Conservation (phyloP, 1,140 invertebrate species). For the Tetramorium alpestre region DNA sequence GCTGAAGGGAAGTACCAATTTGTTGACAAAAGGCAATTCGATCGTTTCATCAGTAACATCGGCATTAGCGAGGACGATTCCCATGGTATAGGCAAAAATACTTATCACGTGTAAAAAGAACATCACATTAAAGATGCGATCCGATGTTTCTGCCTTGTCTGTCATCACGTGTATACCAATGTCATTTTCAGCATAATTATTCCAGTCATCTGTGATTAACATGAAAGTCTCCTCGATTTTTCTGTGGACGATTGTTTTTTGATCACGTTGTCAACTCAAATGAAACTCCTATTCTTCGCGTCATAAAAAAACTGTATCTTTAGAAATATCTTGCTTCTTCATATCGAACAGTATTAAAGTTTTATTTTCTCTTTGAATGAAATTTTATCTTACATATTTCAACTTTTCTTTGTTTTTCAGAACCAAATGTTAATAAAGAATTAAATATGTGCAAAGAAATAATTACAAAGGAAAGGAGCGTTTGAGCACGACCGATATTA, state of each 20-base stretch:
- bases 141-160: conserved; percentile 4
- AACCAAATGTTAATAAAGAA: background rate
- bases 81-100: background rate
- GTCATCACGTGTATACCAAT: background rate
- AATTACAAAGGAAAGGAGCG: background rate
- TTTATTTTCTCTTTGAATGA: background rate
- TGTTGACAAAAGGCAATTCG: background rate
- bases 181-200: background rate
- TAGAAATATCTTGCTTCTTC: too few relatives aligned
- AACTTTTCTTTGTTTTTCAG: background rate
- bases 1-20: background rate
- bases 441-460: background rate
- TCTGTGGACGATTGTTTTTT: conserved; percentile 45
- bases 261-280: background rate
- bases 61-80: background rate
- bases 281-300: too few relatives aligned
- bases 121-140: background rate
- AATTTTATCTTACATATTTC: background rate
- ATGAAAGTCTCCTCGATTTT: conserved; percentile 20
- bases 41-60: conserved; percentile 1
- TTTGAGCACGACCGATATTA: background rate
- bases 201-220: conserved; percentile 32
- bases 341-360: background rate
- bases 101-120: background rate
- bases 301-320: too few relatives aligned